A percentile compares a stretch with the other conserved stretches of the same genome.
These are phyloP conservation scores for Charina bottae DNA, from an alignment of 2,113 vertebrate genomes.

Conservation along the genomic window DNA sequence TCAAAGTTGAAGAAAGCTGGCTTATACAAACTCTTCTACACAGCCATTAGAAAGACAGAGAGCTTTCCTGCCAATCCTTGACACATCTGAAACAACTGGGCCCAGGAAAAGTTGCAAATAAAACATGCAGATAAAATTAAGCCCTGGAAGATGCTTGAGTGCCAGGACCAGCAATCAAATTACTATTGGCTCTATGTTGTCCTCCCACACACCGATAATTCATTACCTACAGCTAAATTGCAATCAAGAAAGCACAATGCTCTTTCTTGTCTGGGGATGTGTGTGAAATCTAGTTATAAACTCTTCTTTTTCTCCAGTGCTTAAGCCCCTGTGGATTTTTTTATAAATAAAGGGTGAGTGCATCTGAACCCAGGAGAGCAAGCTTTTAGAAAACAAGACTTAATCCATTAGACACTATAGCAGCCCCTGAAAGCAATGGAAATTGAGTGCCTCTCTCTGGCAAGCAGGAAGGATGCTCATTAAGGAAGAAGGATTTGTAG, in stretches of 20 bases:
- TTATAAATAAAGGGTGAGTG: conserved; percentile 4
- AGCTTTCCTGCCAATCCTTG: conserved; percentile 33
- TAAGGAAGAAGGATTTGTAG: background rate
- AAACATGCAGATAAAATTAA: background rate
- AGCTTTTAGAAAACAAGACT: conserved; percentile 27
- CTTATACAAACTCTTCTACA: background rate
- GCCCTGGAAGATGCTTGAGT: conserved; percentile 44
- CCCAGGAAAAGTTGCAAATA: conserved; percentile 27
- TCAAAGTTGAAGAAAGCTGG: background rate
- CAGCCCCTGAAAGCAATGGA: conserved; percentile 17
- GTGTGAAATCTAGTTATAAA: conserved; percentile 21
- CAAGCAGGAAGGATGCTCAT: background rate
- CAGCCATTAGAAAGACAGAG: conserved; percentile 28
- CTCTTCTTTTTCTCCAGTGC: background rate
- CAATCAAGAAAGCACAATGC: conserved; percentile 39
- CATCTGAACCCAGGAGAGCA: background rate
- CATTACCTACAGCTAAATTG: conserved; percentile 46
- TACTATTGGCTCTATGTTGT: conserved; percentile 46
- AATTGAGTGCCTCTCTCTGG: background rate
- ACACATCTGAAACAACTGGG: conserved; percentile 41
- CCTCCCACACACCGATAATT: conserved; percentile 41
- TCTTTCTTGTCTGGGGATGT: conserved; percentile 13
- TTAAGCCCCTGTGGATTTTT: background rate
- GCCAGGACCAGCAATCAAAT: conserved; percentile 52
- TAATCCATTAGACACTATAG: background rate